phyloP scores from a whole-genome alignment of 2,113 vertebrate genomes.

The Orthonyx spaldingii region DNA sequence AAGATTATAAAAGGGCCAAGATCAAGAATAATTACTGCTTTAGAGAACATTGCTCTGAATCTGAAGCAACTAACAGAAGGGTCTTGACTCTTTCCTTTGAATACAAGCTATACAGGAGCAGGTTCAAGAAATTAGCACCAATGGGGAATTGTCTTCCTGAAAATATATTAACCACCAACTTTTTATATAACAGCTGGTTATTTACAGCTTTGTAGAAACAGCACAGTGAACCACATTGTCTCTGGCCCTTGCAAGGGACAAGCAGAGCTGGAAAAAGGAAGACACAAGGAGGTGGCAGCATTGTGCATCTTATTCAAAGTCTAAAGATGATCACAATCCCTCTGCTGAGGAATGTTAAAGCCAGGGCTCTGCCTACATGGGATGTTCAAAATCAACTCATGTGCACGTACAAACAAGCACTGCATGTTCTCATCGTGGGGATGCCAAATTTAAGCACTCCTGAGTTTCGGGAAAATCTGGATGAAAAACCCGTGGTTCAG shows the following conservation, averaged over 20 bases:
- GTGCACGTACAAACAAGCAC: background rate
- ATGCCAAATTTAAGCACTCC: background rate
- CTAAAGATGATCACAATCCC: background rate
- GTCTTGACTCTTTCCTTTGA: background rate
- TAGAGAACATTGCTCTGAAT: background rate
- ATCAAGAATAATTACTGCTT: background rate
- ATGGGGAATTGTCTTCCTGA: background rate
- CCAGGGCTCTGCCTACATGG: background rate
- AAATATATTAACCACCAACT: background rate
- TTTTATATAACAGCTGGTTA: background rate
- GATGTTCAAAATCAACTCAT: background rate
- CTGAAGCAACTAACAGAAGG: background rate
- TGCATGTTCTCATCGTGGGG: background rate
- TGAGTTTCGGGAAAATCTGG: slow-evolving; percentile 7
- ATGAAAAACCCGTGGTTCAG: background rate
- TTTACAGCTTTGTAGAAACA: background rate
- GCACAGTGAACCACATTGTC: background rate
- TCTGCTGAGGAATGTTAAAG: background rate
- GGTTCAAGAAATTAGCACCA: background rate
- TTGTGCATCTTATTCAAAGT: background rate
- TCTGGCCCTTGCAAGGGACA: background rate
- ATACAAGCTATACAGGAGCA: background rate
- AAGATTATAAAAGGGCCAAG: background rate
- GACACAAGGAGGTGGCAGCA: background rate
- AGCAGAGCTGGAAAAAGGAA: background rate